phyloP scores from a whole-genome alignment of 2,113 vertebrate species.

The Turnix velox region DNA sequence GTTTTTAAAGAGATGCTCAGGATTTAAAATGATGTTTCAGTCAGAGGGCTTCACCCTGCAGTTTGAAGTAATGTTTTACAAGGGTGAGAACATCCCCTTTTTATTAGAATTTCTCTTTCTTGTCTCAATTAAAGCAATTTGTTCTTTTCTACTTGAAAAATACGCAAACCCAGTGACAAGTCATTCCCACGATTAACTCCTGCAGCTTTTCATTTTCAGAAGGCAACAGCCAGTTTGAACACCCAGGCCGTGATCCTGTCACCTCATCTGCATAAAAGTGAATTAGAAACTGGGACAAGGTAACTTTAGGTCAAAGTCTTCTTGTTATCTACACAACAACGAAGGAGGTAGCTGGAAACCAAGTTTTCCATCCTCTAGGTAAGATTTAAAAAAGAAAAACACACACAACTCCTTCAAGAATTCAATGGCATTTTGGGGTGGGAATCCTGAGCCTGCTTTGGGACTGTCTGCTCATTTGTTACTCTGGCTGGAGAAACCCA shows the following conservation, averaged over 20 bases:
- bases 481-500: not conserved
- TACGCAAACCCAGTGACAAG: not conserved
- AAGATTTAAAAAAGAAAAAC: not conserved
- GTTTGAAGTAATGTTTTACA: not conserved
- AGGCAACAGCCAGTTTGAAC: not conserved
- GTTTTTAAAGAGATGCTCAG: no score
- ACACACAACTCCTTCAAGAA: not conserved
- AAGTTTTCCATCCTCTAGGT: not conserved
- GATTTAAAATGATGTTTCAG: not conserved
- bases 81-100: not conserved
- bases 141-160: not conserved
- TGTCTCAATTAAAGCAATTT: not conserved
- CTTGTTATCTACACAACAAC: not conserved
- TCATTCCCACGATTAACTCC: not conserved
- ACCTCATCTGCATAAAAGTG: slow-evolving; percentile 31
- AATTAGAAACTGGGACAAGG: slow-evolving; percentile 51
- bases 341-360: not conserved
- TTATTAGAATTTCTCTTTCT: not conserved
- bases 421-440: no score
- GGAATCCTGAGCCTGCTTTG: no score
- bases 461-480: not conserved
- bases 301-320: slow-evolving; percentile 53
- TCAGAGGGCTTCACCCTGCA: not conserved
- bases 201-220: not conserved
- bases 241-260: not conserved